Evolutionary conservation across 1,140 invertebrate species (phyloP), one percentile per base, ranked within the genome.

Genomic region (Rhyzopertha dominica): DNA sequence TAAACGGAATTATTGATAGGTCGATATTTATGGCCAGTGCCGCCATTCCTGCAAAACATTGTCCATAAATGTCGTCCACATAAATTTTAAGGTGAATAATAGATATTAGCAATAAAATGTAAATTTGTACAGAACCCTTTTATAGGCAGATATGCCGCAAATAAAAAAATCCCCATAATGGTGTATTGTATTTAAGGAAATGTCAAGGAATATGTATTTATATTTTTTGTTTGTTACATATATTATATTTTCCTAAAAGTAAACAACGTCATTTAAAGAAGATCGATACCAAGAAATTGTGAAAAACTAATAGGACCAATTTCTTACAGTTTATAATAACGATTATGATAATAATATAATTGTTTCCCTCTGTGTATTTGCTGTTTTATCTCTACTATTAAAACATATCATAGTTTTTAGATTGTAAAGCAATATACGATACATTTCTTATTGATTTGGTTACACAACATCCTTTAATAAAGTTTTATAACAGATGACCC

Each of bases 231-330:
- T 13, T 36, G 13, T 36, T 34, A 19, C 8, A 34, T 31, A 43
- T 16, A 43, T 23, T 22, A 25, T n/a, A 34, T 24, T 43, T 34
- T 22, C 29, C 34, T 31, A 23, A 35, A 32, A 35, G 10, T 43
- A 43, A 35, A 43, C 25, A 31, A 30, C 31, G 30, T 43, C 30
- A 30, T 43, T 43, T 18, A 34, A 17, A 22, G 25, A 23, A 43
- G 41, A 32, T 19, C 25, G 34, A 25, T 47, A 34, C 20, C 26
- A 45, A 54, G 45, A 54, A 51, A 51, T 51, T 43, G 49, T 43
- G 41, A 53, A 45, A 51, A 38, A 48, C 39, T 24, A 51, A 50
- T 48, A 58, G 58, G 58, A 59, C 58, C 58, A 59, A 59, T 59
- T 59, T 59, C 58, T 59, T 58, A 59, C 54, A 51, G 48, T 57